Evolutionary conservation across 35 echinoderm and acorn worm genomes (phyloP).

Genomic region (Acanthaster planci): DNA sequence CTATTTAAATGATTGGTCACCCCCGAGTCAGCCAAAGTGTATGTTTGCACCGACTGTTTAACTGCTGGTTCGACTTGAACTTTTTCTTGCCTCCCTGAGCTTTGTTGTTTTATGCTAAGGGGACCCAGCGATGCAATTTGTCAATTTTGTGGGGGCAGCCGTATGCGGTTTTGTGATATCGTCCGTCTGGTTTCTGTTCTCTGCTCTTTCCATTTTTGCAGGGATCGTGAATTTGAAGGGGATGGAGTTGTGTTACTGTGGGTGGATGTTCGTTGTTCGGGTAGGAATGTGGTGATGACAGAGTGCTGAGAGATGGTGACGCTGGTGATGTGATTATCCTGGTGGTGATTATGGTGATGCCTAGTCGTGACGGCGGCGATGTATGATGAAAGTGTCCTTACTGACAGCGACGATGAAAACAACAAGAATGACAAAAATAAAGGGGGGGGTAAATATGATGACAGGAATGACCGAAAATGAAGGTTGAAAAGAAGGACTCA

Average conservation of each 20-base stretch:
- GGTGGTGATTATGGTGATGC: slow-evolving; percentile 2
- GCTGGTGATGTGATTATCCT: not conserved
- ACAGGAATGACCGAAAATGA: not conserved
- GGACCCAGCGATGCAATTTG: too few relatives aligned
- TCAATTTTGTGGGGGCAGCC: too few relatives aligned
- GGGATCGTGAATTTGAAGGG: too few relatives aligned
- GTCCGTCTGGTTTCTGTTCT: too few relatives aligned
- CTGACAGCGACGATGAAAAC: not conserved
- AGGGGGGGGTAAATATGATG: not conserved
- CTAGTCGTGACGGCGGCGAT: not conserved
- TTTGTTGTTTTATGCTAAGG: too few relatives aligned
- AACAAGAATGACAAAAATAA: not conserved
- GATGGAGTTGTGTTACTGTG: too few relatives aligned
- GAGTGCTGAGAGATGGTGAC: not conserved
- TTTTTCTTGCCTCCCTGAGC: too few relatives aligned
- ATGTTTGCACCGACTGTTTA: too few relatives aligned
- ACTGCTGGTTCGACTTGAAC: too few relatives aligned
- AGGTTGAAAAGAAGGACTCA: not conserved
- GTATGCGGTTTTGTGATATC: too few relatives aligned
- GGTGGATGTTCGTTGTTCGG: not conserved
- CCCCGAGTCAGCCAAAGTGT: not conserved
- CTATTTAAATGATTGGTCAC: slow-evolving; percentile 19
- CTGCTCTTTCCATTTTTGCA: too few relatives aligned
- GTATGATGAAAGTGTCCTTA: not conserved
- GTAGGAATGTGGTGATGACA: not conserved